These are phyloP conservation scores for Melipona beecheii DNA, from an alignment of 2,888 invertebrate genomes.

Conservation along the genomic window DNA sequence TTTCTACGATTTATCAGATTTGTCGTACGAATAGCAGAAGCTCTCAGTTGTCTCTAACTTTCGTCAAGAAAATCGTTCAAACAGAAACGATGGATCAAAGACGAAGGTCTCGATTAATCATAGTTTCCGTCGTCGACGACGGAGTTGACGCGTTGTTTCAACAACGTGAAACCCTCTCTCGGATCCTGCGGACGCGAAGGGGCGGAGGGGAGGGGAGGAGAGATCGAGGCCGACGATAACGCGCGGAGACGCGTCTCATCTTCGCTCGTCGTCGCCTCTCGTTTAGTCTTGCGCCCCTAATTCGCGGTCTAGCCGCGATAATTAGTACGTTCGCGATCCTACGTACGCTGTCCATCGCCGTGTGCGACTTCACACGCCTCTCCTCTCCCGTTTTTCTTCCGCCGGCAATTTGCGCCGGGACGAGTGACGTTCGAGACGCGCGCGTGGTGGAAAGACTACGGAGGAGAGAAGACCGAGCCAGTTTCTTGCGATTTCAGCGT, in stretches of 20 bases:
- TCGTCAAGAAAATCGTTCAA: not conserved
- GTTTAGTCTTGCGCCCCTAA: slow-evolving; percentile 69
- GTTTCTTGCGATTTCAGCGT: not conserved
- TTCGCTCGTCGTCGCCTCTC: slow-evolving; percentile 40
- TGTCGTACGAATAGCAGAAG: not conserved
- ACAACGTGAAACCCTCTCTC: not conserved
- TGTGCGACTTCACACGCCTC: not conserved
- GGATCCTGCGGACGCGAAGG: slow-evolving; percentile 47
- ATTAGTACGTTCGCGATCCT: slow-evolving; percentile 67
- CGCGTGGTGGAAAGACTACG: not conserved
- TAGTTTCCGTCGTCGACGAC: not conserved
- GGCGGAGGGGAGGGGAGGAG: slow-evolving; percentile 35
- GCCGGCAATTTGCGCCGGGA: not conserved
- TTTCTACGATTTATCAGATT: slow-evolving; percentile 4
- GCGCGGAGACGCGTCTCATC: slow-evolving; percentile 32
- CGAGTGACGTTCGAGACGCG: slow-evolving; percentile 10
- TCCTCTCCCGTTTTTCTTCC: slow-evolving; percentile 17
- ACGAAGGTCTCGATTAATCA: slow-evolving; percentile 5
- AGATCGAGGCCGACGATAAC: slow-evolving; percentile 70
- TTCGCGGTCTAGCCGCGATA: slow-evolving; percentile 74
- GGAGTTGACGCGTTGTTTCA: not conserved
- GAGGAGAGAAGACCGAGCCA: not conserved
- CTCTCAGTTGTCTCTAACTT: not conserved
- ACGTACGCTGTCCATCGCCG: not conserved
- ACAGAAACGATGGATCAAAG: not conserved